phyloP scores from a whole-genome alignment of 2,113 vertebrate genomes.

The Castor canadensis region DNA sequence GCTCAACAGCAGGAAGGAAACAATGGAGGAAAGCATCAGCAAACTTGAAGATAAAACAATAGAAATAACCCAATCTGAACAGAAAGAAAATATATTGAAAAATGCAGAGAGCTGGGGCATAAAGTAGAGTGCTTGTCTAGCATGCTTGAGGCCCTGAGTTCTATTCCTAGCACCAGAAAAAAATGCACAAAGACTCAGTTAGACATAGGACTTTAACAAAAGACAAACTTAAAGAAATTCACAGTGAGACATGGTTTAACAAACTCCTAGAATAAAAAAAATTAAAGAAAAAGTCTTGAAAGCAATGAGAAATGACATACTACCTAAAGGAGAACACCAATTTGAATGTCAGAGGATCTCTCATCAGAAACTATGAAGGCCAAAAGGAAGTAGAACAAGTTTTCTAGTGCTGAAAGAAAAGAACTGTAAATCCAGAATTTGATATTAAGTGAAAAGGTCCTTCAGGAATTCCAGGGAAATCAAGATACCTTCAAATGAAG shows the following conservation, averaged over 20 bases:
- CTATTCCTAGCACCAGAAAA: background rate
- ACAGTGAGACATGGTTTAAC: background rate
- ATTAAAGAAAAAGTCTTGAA: conserved; percentile 5
- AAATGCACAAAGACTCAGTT: background rate
- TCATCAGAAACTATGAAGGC: background rate
- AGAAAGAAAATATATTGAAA: conserved; percentile 37
- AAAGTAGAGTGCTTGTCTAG: no score
- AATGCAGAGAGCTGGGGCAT: no score
- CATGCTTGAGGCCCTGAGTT: background rate
- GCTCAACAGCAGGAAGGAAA: conserved; percentile 24
- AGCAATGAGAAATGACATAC: background rate
- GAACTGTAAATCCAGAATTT: no score
- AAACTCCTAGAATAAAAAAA: conserved; percentile 34
- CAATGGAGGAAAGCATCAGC: background rate
- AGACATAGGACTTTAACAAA: conserved; percentile 25
- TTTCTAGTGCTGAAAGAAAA: conserved; percentile 42
- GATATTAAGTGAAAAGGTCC: conserved; percentile 37
- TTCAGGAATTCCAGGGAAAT: conserved; percentile 19
- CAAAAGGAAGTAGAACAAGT: conserved; percentile 31
- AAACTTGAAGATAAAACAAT: conserved; percentile 24
- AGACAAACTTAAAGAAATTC: conserved; percentile 2
- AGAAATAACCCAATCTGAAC: background rate
- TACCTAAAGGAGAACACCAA: conserved; percentile 33
- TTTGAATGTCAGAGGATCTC: background rate
- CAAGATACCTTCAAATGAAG: conserved; percentile 38